Evolutionary conservation across 92 coral and sea anemone species (phyloP).

Genomic region (Epizoanthus stellaris): DNA sequence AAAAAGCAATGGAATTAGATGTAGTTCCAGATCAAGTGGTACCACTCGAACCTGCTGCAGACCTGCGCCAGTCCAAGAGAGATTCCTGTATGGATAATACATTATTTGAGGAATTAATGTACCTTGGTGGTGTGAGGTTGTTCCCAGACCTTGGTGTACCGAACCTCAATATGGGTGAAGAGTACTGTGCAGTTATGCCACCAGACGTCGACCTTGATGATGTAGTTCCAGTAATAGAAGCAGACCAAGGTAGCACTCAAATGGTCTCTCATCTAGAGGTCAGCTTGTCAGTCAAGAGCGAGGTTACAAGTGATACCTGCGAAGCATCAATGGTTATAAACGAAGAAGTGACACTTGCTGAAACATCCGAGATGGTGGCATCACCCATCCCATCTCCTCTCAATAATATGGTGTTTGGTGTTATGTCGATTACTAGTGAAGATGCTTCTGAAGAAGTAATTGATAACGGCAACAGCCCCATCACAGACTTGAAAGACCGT

Average conservation of each 20-base stretch:
- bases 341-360: conserved; percentile 61
- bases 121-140: conserved; percentile 51
- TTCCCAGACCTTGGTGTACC: conserved; percentile 70
- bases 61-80: conserved; percentile 27
- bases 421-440: conserved; percentile 1
- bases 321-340: not conserved
- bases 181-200: conserved; percentile 32
- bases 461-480: not conserved
- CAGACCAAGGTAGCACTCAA: conserved; percentile 11
- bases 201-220: conserved; percentile 55
- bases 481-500: conserved; percentile 12
- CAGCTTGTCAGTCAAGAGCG: conserved; percentile 1
- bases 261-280: conserved; percentile 17
- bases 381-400: conserved; percentile 22
- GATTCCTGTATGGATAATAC: conserved; percentile 66
- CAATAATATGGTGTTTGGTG: not conserved
- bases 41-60: not conserved
- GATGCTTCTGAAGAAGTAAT: not conserved
- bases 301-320: not conserved
- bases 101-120: conserved; percentile 81
- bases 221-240: conserved; percentile 31
- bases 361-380: conserved; percentile 40
- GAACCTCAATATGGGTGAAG: conserved; percentile 44
- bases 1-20: not conserved
- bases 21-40: conserved; percentile 23